phyloP scores from a whole-genome alignment of 2,113 vertebrate genomes.

The Ranitomeya imitator region DNA sequence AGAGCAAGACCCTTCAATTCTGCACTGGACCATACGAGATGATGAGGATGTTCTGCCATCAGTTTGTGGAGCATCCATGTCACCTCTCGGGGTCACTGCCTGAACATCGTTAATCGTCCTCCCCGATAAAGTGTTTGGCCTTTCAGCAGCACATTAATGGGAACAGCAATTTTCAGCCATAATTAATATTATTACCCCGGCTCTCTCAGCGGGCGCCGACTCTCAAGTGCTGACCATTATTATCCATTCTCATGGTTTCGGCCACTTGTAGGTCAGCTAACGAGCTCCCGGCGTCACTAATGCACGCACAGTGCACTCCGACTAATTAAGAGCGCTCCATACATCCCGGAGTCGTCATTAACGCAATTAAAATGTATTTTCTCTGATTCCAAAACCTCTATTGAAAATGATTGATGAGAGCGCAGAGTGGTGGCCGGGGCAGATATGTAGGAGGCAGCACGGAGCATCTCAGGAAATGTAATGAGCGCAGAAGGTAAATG shows the following conservation, averaged over 20 bases:
- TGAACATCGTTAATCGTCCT: neutral
- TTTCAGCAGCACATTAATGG: neutral
- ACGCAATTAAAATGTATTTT: neutral
- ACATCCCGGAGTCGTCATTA: neutral
- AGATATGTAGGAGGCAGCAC: neutral
- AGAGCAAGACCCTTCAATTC: too few relatives aligned
- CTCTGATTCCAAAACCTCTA: neutral
- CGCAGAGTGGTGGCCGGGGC: neutral
- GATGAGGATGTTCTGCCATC: too few relatives aligned
- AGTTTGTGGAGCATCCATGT: neutral
- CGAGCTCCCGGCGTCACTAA: conserved; percentile 13
- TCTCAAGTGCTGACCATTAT: neutral
- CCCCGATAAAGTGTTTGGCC: neutral
- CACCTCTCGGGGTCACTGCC: too few relatives aligned
- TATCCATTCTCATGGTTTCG: too few relatives aligned
- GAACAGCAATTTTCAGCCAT: neutral
- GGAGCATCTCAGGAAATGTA: neutral
- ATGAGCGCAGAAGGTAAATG: conserved; percentile 16
- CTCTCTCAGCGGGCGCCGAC: neutral
- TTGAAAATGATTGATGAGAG: neutral
- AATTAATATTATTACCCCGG: conserved; percentile 13
- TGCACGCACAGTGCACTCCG: neutral
- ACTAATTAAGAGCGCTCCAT: neutral
- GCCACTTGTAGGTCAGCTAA: conserved; percentile 13
- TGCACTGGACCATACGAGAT: too few relatives aligned